Base-by-base conservation (phyloP, 2,113 vertebrate genomes). In the Colaptes auratus region DNA sequence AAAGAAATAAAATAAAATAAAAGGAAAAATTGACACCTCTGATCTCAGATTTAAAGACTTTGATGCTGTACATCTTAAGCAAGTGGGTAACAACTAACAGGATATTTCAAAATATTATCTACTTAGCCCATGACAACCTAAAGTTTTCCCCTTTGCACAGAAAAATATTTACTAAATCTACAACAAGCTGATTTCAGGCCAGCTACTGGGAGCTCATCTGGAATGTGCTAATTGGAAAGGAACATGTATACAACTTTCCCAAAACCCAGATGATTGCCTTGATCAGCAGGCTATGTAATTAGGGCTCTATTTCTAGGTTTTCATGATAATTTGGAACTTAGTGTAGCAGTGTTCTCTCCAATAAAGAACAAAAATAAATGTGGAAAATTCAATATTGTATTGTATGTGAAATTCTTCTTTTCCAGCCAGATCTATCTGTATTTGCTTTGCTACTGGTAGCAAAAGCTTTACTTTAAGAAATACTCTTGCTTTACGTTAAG, bases 131-230 rank as follows among this genome's bases (percentile, higher is more conserved):
- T 19, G 20, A 46, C n/a, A 80, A 63, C 52, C 72, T 74, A 25
- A 89, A 58, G 23, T 67, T 90, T 81, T 88, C 35, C 65, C n/a
- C 25, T 88, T 90, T 67, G 33, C 59, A 65, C 31, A 90, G 90
- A 88, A 82, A 88, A 88, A 86, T 90, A 75, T 94, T 94, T 94
- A 86, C 53, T 35, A 13, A 75, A 71, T 65, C 73, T 58, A 7
- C 33, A 56, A 88, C 18, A 86, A 86, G 17, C 65, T 83, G 86
- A 81, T 84, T 93, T 90, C 48, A 61, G 80, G 82, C 73, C 88
- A 92, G 88, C 80, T 81, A 81, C 58, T 78, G 92, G 77, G 90
- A 96, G 73, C 92, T 96, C 90, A 96, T 95, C 95, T 96, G 88
- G 79, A 92, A 94, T 88, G 86, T 64, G 53, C 28, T 95, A 94